Evolutionary conservation across 2,113 vertebrate genomes (phyloP), one percentile per base, ranked within the genome.

Genomic region (Mohoua ochrocephala): DNA sequence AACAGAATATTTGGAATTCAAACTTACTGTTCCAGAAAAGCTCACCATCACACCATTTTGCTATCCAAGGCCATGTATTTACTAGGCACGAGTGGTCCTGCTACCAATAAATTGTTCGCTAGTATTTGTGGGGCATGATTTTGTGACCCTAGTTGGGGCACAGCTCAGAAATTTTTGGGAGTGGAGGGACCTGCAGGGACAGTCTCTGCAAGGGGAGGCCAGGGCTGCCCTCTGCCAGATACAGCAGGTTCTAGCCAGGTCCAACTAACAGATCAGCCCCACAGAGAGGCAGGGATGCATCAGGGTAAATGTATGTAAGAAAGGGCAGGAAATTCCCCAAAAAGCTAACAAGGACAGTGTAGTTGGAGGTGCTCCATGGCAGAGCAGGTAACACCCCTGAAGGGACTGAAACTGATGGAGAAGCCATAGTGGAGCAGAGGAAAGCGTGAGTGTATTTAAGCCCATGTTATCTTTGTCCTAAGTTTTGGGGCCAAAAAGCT

Each of bases 241-340:
- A 18, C 28, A 47, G 41, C 9, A 3, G 3, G 37, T 27, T 91
- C 41, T 24, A 76, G 30, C 13, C 0, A 3, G 11, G 15, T 77
- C 59, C 31, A 47, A 1, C 14, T 7, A 1, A 17, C 0, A 0
- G 22, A 23, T 10, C 3, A 24, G 41, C 35, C 33, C 26, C 0
- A 1, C 26, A 18, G 49, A 1, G 2, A 7, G 4, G 2, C 4
- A 9, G 31, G 4, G 22, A 3, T 6, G 2, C 4, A 47, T 30
- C 4, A 13, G 33, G 6, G 11, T 23, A 80, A 80, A 44, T 0
- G 0, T 2, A 4, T 4, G 31, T 31, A 42, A 82, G 26, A 69
- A 77, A 47, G 11, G n/a, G 26, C 44, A 63, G 37, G 37, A 76
- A 53, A 61, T n/a, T 73, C 28, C 11, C 8, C 4, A 3, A 39